Percentiles rank a stretch among this genome's conserved stretches.
These are phyloP conservation scores for Eupithecia vulgata DNA, from an alignment of 2,888 invertebrate genomes.

Conservation along the genomic window DNA sequence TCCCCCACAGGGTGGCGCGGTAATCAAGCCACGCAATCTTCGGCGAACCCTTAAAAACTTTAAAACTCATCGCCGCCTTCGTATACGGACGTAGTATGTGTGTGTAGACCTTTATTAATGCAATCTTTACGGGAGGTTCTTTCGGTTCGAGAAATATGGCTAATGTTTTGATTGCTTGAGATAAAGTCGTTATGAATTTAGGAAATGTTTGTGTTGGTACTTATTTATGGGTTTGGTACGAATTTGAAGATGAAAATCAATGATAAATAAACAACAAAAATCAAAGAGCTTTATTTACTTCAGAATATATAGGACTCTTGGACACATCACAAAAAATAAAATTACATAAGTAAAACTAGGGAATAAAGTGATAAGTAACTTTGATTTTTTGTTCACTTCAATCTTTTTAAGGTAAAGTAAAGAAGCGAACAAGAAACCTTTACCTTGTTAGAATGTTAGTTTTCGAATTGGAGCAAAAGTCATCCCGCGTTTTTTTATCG, in stretches of 20 bases:
- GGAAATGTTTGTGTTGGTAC: slow-evolving; percentile 18
- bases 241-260: neutral
- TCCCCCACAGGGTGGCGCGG: slow-evolving; percentile 66
- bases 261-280: neutral
- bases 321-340: no score
- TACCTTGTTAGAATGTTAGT: no score
- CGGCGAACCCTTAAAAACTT: slow-evolving; percentile 86
- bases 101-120: slow-evolving; percentile 59
- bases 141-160: slow-evolving; percentile 32
- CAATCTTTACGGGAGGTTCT: slow-evolving; percentile 55
- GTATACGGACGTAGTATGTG: slow-evolving; percentile 27
- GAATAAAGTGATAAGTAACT: no score
- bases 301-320: no score
- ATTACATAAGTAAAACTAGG: no score
- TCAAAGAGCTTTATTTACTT: no score
- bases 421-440: no score
- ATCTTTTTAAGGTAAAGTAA: no score
- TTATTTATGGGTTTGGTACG: slow-evolving; percentile 1
- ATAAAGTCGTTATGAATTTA: slow-evolving; percentile 31
- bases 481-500: no score
- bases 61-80: slow-evolving; percentile 82
- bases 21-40: slow-evolving; percentile 87
- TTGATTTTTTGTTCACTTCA: no score
- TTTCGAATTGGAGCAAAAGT: no score
- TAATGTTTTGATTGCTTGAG: slow-evolving; percentile 38